A percentile compares a stretch with the other conserved stretches of the same genome.
These are phyloP conservation scores for Cephalophus harveyi DNA, from an alignment of 2,113 vertebrate genomes.

Conservation along the genomic window DNA sequence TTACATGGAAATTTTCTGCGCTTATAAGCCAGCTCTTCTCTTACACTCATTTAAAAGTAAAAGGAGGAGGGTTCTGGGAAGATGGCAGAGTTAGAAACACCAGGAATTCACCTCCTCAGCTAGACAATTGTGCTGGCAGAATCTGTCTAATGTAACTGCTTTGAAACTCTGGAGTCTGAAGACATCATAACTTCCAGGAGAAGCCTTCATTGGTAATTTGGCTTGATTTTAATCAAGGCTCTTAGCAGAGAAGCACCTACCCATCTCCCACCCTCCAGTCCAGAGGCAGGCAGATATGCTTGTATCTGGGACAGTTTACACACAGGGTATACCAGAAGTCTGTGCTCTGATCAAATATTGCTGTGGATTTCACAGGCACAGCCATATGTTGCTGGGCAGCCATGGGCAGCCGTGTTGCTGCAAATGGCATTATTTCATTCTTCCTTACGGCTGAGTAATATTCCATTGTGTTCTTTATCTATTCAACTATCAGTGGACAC, in stretches of 20 bases:
- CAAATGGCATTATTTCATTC: neutral
- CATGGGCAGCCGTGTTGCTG: neutral
- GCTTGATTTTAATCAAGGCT: neutral
- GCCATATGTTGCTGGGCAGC: neutral
- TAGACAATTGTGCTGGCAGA: neutral
- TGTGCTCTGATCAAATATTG: neutral
- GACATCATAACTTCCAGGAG: neutral
- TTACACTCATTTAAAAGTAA: neutral
- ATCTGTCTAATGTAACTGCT: neutral
- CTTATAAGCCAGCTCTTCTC: neutral
- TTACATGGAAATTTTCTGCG: neutral
- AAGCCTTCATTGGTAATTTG: neutral
- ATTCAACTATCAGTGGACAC: neutral
- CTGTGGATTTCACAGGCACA: neutral
- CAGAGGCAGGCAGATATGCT: neutral
- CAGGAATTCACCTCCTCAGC: neutral
- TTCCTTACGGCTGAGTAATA: neutral
- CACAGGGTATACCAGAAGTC: neutral
- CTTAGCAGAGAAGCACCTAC: neutral
- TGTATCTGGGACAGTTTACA: neutral
- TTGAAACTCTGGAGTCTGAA: neutral
- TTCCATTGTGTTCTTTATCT: neutral
- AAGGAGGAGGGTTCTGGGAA: neutral
- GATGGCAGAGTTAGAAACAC: neutral
- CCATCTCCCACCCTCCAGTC: neutral